These are phyloP conservation scores for Spheniscus humboldti DNA, from an alignment of 2,797 vertebrate species.

Conservation along the genomic window DNA sequence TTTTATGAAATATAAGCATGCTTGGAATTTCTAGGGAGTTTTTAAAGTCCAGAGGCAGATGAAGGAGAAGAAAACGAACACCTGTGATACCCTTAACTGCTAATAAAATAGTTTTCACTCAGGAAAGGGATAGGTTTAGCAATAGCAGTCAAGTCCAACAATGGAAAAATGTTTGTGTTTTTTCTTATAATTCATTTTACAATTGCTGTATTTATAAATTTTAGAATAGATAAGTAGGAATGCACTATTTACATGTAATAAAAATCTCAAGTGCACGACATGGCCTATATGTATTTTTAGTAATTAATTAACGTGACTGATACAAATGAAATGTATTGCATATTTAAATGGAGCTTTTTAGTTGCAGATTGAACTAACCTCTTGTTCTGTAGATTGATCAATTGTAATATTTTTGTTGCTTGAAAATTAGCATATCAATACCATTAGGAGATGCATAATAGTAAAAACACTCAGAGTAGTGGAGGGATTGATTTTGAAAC, in stretches of 20 bases:
- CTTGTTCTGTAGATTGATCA: not conserved
- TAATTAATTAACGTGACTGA: not conserved
- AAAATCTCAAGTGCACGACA: not conserved
- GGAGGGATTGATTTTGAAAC: not conserved
- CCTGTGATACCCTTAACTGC: not conserved
- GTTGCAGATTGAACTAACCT: not conserved
- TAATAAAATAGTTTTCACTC: not conserved
- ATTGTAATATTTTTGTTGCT: not conserved
- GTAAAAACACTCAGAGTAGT: not conserved
- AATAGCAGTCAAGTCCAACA: not conserved
- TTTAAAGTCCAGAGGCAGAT: not conserved
- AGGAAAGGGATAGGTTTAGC: not conserved
- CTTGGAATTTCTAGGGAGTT: not conserved
- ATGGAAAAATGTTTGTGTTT: not conserved
- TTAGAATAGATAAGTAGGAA: not conserved
- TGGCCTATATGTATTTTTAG: not conserved
- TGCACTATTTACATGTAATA: not conserved
- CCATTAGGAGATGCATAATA: not conserved
- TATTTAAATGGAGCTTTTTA: not conserved
- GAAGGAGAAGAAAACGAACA: not conserved
- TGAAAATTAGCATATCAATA: not conserved
- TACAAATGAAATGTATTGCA: not conserved
- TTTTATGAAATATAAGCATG: not conserved
- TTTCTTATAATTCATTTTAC: not conserved
- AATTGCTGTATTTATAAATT: not conserved